These are phyloP conservation scores for Crypturellus undulatus DNA, from an alignment of 2,113 vertebrate genomes.

Conservation along the genomic window DNA sequence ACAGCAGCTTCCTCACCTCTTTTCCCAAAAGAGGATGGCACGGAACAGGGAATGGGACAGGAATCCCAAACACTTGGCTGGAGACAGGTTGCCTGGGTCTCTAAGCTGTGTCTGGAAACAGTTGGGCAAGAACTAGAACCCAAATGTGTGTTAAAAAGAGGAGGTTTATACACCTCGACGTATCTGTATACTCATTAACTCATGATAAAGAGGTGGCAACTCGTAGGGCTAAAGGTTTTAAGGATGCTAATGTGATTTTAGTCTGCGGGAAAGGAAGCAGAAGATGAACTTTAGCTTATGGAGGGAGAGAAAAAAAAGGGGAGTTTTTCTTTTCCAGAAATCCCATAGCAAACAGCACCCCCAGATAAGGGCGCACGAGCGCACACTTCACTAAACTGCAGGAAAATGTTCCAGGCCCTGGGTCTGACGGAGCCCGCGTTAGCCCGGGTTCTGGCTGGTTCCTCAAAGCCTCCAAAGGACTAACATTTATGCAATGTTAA, in stretches of 20 bases:
- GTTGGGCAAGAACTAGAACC: no score
- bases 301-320: background rate
- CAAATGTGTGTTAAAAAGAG: no score
- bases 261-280: background rate
- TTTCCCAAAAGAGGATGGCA: background rate
- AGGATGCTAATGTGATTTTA: background rate
- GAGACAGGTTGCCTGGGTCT: background rate
- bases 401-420: background rate
- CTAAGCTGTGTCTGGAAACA: background rate
- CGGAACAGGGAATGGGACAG: no score
- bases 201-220: background rate
- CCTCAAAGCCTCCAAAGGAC: background rate
- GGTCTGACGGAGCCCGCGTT: background rate
- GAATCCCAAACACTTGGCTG: no score
- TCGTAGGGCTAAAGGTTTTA: background rate
- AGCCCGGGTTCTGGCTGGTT: background rate
- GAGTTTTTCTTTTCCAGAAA: background rate
- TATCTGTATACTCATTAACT: accelerated
- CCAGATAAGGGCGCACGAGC: background rate
- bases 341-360: background rate
- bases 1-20: no score
- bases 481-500: background rate
- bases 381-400: no score
- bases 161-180: background rate
- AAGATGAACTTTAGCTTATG: background rate